Evolutionary conservation across 1,140 invertebrate genomes (phyloP).

Genomic region (Anastrepha obliqua): DNA sequence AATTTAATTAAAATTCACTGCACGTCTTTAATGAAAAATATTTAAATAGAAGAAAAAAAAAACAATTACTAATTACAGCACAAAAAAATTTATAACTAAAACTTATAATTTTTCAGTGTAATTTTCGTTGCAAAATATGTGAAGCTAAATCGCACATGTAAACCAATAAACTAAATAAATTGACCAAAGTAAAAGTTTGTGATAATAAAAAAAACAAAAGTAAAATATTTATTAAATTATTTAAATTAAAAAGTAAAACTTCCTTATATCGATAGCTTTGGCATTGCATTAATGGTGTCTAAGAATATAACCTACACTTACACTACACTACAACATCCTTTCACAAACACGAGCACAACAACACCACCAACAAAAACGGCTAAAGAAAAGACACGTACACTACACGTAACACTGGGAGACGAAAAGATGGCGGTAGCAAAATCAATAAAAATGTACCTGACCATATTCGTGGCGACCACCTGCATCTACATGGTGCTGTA

Average conservation of each 20-base stretch:
- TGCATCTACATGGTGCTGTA: conserved; percentile 74
- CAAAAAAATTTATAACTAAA: too few relatives aligned
- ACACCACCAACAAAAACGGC: background rate
- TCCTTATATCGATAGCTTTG: background rate
- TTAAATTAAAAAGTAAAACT: background rate
- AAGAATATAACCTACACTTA: background rate
- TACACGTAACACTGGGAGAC: background rate
- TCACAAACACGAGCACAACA: background rate
- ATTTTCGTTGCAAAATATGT: too few relatives aligned
- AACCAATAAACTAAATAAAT: background rate
- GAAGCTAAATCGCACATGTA: background rate
- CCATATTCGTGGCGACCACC: conserved; percentile 72
- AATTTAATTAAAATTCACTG: too few relatives aligned
- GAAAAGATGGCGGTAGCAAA: conserved; percentile 70
- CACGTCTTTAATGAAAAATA: too few relatives aligned
- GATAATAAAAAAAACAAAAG: background rate
- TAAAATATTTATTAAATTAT: background rate
- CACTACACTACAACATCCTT: background rate
- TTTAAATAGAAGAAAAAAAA: too few relatives aligned
- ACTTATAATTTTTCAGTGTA: too few relatives aligned
- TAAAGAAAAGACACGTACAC: background rate
- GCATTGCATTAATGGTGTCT: background rate
- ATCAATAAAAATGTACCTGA: conserved; percentile 75
- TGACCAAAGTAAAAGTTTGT: background rate
- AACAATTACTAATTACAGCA: too few relatives aligned